Evolutionary conservation across 2,113 vertebrate genomes (phyloP).

Genomic region (Hemiscyllium ocellatum): DNA sequence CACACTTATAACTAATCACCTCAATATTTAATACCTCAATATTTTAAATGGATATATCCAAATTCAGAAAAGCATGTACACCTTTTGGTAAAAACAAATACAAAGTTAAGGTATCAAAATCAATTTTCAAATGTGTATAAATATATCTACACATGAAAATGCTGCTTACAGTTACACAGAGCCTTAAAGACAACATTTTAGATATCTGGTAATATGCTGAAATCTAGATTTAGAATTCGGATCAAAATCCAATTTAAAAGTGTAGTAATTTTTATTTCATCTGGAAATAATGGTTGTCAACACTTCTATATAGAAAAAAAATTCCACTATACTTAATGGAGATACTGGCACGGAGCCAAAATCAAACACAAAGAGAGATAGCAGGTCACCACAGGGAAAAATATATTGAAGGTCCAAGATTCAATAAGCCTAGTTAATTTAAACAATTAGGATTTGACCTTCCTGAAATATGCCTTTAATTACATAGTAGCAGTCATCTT

Average conservation of each 20-base stretch:
- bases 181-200: not conserved
- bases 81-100: not conserved
- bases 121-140: not conserved
- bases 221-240: not conserved
- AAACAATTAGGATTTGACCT: not conserved
- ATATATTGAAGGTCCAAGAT: not conserved
- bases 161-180: not conserved
- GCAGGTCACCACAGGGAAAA: not conserved
- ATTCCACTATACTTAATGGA: not conserved
- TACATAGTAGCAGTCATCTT: not conserved
- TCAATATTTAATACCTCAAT: not conserved
- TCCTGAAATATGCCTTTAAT: conserved; percentile 10
- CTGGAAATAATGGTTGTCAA: not conserved
- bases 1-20: not conserved
- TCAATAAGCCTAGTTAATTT: conserved; percentile 11
- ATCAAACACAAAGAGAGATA: not conserved
- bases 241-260: not conserved
- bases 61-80: not conserved
- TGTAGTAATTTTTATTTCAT: not conserved
- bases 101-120: not conserved
- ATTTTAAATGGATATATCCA: not conserved
- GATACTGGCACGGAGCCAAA: not conserved
- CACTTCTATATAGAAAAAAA: not conserved
- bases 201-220: not conserved
- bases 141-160: not conserved